Evolutionary conservation across 1,140 invertebrate genomes (phyloP), one percentile per base, ranked within the genome.

Genomic region (Tachypleus tridentatus): DNA sequence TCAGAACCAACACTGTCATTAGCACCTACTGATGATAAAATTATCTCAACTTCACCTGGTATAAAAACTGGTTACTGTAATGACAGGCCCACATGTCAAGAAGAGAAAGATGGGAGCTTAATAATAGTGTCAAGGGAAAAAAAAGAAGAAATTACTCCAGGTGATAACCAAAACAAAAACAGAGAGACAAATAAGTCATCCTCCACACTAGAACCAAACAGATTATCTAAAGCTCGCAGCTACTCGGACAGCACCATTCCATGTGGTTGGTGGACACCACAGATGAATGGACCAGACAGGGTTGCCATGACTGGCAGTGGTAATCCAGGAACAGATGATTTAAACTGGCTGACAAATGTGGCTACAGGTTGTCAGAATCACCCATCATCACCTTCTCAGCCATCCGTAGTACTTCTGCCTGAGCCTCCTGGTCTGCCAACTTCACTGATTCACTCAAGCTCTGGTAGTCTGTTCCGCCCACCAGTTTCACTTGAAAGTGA

Each of bases 241-340:
- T 29, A 29, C 29, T 29, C 29, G 29, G 29, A 29, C 29, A 29
- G 29, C 29, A 29, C 29, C 57, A 29, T 51, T 29, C n/a, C 49
- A 59, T 51, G 9, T 6, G 58, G 11, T 47, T 60, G 61, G 56
- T 60, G 10, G 54, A 29, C 29, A 29, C 29, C 53, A 7, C 61
- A 47, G 61, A 69, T 70, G 69, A 68, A 70, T 67, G 69, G 66
- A 58, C 58, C 67, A 29, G 66, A 67, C 53, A 62, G 66, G 3
- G n/a, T 51, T 52, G 11, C 63, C 58, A 67, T 67, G 61, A 64
- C 59, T 29, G 67, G 67, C 49, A 62, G 64, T 53, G 51, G 54
- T 10, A 60, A 67, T 9, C 61, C 61, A 51, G 59, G 56, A 48
- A 11, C 61, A 59, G 61, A 66, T 47, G 56, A 66, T 8, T 51